Base-by-base conservation (phyloP, 1,140 invertebrate genomes). In the Dermatophagoides farinae region DNA sequence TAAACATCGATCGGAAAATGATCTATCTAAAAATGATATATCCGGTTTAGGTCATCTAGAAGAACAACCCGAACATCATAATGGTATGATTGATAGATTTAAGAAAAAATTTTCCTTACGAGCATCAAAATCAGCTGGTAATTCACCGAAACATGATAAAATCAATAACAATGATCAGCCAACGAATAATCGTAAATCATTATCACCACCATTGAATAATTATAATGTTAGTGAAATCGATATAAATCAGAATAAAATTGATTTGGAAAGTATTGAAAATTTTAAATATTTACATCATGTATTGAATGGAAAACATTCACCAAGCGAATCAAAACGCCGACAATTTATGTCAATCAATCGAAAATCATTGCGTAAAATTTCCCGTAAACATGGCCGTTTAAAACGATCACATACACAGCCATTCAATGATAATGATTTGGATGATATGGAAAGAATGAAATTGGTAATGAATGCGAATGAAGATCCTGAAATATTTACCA, bases 381-480 rank as follows among this genome's bases (percentile, higher is more conserved):
- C 53, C 2, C 39, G 14, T 2, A 55, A 55, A 25, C 14, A 12
- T 44, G 14, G n/a, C 39, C 57, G 57, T 49, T 49, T 58, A 38
- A 58, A 46, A 23, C 57, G 57, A 37, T 58, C 57, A 18, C 57
- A 58, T 6, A 58, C 47, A 55, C 57, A 58, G 16, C 57, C 57
- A 23, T 14, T 31, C 2, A 31, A 31, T 31, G 31, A 31, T 31
- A 8, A 31, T 31, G 8, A 31, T 31, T n/a, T n/a, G n/a, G 31
- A 31, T 31, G 31, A 31, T 31, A 8, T 31, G 31, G 31, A 31
- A 31, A 31, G 8, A 8, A 31, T 4, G 31, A 31, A 31, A 4
- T 8, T 31, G 8, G 2, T 31, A 31, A 31, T 31, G 31, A 8
- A 31, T 31, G 8, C 8, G 31, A 8, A 31, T 31, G 8, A 31